phyloP scores from a whole-genome alignment of 2,888 invertebrate species.

The Drosophila percnosoma region DNA sequence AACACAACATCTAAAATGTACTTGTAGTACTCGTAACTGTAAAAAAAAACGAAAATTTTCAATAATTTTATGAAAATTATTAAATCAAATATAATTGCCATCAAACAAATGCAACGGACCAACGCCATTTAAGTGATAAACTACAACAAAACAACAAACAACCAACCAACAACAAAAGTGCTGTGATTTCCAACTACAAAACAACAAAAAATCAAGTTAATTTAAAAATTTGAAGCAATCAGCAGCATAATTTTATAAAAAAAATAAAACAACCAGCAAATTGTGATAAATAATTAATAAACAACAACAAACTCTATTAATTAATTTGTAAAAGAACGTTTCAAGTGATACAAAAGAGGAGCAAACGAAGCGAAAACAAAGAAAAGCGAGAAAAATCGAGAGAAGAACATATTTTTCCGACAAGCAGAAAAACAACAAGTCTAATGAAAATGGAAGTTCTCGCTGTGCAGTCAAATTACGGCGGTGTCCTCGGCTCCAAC shows the following conservation, averaged over 20 bases:
- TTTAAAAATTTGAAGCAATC: slow-evolving; percentile 70
- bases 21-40: slow-evolving; percentile 60
- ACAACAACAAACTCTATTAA: slow-evolving; percentile 57
- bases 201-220: slow-evolving; percentile 59
- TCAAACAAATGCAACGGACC: slow-evolving; percentile 81
- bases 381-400: slow-evolving; percentile 20
- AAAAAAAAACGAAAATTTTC: slow-evolving; percentile 34
- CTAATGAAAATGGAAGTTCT: slow-evolving; percentile 78
- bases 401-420: slow-evolving; percentile 38
- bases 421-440: slow-evolving; percentile 38
- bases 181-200: slow-evolving; percentile 81
- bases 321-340: slow-evolving; percentile 48
- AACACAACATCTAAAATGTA: slow-evolving; percentile 53
- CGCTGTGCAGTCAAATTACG: slow-evolving; percentile 72
- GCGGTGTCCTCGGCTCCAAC: slow-evolving; percentile 73
- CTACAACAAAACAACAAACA: slow-evolving; percentile 43
- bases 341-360: slow-evolving; percentile 62
- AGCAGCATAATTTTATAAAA: slow-evolving; percentile 46
- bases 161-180: slow-evolving; percentile 72
- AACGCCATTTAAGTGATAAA: slow-evolving; percentile 82
- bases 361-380: slow-evolving; percentile 27
- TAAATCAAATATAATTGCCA: slow-evolving; percentile 69
- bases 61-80: slow-evolving; percentile 66
- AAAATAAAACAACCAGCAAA: slow-evolving; percentile 62
- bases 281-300: slow-evolving; percentile 64